Conservation (phyloP, 2,797 vertebrate species). For the Poeciliopsis presidionis region DNA sequence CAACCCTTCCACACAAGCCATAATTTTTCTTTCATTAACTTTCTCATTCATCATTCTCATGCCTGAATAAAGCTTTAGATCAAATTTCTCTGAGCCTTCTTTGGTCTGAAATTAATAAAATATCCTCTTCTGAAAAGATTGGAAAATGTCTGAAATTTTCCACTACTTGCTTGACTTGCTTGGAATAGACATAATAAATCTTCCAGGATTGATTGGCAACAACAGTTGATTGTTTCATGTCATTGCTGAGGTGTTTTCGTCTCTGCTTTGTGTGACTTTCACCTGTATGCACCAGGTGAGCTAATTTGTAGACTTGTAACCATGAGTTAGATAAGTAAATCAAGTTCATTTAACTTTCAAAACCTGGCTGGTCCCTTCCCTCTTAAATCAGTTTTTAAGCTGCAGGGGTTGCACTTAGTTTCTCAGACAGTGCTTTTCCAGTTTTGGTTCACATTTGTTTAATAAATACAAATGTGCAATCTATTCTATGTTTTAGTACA, state of each 20-base stretch:
- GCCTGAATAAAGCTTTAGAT: not conserved
- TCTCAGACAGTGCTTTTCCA: not conserved
- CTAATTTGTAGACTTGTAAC: not conserved
- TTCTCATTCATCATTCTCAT: not conserved
- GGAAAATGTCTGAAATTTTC: not conserved
- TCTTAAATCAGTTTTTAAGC: not conserved
- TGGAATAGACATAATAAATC: not conserved
- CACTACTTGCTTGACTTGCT: not conserved
- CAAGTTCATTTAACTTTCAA: not conserved
- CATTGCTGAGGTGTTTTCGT: not conserved
- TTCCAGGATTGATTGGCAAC: not conserved
- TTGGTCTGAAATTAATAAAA: not conserved
- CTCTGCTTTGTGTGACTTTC: not conserved
- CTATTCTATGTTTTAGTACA: not conserved
- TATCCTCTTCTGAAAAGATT: not conserved
- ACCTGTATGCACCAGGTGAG: not conserved
- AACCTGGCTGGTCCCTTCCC: not conserved
- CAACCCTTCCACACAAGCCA: not conserved
- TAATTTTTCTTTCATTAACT: not conserved
- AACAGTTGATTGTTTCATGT: not conserved
- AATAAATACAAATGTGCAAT: not conserved
- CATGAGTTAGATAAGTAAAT: not conserved
- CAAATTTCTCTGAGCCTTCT: not conserved
- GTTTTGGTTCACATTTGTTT: not conserved
- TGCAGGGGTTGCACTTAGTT: not conserved